Evolutionary conservation across 2,797 vertebrate genomes (phyloP), one percentile per base, ranked within the genome.

Genomic region (Tragelaphus oryx): DNA sequence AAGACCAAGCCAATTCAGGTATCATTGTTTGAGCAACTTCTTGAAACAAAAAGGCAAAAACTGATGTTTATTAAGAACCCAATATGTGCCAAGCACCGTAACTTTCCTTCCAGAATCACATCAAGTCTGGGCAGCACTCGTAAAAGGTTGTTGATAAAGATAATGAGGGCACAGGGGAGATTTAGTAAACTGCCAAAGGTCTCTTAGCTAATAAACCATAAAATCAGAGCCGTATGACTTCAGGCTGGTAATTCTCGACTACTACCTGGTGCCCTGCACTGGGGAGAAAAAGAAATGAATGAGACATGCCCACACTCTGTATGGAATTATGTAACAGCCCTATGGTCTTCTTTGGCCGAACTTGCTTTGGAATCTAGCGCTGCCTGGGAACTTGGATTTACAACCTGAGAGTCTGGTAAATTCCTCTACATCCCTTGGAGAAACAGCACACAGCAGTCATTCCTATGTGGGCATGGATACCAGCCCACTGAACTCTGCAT

Each of bases 181-280:
- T 89, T 89, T 91, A 95, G 84, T 65, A 91, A 91, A 50, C 54
- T 94, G 89, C 84, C 48, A 60, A 82, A 90, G 71, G 79, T 90
- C 91, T 93, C 83, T 94, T 65, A 86, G 82, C 92, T 94, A 93
- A 91, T 82, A 92, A 93, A 86, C 82, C 87, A 44, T 92, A 86
- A 93, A 86, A 85, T 94, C 84, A 91, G 71, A 79, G 75, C 68
- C 14, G 26, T 46, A 41, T 82, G 68, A 78, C 87, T 89, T 96
- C 71, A 44, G 52, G 96, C 48, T 91, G 84, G 55, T 57, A 46
- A 26, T 76, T 95, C 54, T 55, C 86, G 71, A 48, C 71, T 57
- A 28, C 76, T 57, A n/a, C 52, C 74, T 79, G 80, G 16, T 83
- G 59, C n/a, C 62, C 22, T 90, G 50, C 24, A 18, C 7, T 24